A percentile compares a stretch with the other conserved stretches of the same genome.
These are phyloP conservation scores for Condylura cristata DNA, from an alignment of 2,113 vertebrate species.

Conservation along the genomic window DNA sequence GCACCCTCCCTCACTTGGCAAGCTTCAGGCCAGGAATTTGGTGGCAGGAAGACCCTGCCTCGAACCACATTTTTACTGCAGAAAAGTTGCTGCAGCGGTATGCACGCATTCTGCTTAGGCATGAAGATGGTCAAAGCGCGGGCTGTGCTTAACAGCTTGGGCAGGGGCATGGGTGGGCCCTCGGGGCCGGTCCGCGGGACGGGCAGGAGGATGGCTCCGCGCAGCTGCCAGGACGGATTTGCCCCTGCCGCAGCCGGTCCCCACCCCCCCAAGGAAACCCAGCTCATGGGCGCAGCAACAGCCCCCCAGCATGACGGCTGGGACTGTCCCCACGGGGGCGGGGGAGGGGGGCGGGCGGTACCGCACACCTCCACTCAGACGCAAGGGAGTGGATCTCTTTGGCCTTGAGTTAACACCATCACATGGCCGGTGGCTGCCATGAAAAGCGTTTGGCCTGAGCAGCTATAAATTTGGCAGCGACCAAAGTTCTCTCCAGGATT, in stretches of 20 bases:
- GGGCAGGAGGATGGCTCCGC: no score
- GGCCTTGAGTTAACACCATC: neutral
- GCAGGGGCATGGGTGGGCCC: fast-evolving
- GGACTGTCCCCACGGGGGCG: no score
- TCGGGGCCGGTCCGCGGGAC: neutral
- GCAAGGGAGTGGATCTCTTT: neutral
- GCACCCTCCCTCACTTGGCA: fast-evolving
- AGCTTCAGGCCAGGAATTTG: fast-evolving
- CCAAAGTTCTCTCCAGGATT: neutral
- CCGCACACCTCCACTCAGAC: neutral
- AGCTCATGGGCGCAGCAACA: neutral
- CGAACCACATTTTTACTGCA: neutral
- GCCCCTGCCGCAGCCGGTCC: no score
- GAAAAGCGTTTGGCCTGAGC: neutral
- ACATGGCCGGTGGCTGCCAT: fast-evolving
- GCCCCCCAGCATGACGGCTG: no score
- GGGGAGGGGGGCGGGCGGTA: no score
- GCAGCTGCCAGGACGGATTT: no score
- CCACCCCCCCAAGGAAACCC: no score
- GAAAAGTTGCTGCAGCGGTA: neutral
- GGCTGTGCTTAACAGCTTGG: neutral
- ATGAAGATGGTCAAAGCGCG: fast-evolving
- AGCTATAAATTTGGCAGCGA: fast-evolving
- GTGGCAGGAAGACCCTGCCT: neutral
- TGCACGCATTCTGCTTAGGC: neutral